Base-by-base conservation (phyloP, 2,113 vertebrate genomes). In the Speoplatyrhinus poulsoni region DNA sequence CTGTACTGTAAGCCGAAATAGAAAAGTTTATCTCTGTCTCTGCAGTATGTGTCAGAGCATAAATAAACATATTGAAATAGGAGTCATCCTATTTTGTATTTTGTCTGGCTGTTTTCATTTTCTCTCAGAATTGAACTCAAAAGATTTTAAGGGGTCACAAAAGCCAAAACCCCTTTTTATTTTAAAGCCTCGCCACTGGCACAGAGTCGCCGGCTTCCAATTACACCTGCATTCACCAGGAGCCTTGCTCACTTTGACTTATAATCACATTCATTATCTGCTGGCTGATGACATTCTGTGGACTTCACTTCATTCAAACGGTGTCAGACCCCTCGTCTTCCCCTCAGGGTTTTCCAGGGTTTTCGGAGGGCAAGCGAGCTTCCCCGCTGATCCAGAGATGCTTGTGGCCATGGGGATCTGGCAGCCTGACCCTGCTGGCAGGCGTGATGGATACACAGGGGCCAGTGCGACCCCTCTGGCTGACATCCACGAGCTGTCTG, bases 381-480 rank as follows among this genome's bases (percentile, higher is more conserved):
- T 82, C 81, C 62, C 85, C 71, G 79, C 79, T 82, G 81, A 84
- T 84, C 81, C 82, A 46, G 82, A 70, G 69, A 56, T 66, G 61
- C 53, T 46, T 69, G 67, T 62, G 65, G 67, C 88, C 76, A 6
- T 46, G 56, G 87, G 87, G 89, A 88, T 46, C 61, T 83, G 89
- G 84, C 87, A 83, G 78, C 0, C 52, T 79, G 89, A 90, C 89
- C 87, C 32, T 70, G 66, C 83, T 85, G 85, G 84, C 87, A 87
- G 82, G 77, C 67, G 62, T 89, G 89, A 88, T 85, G 81, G 84
- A 89, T 83, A 85, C 87, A 62, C 67, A 62, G 83, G 87, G 87
- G 85, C 82, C 59, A 58, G 26, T 33, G 6, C 55, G 82, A 86
- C 81, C 84, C 77, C 75, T 63, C 81, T 80, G 82, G 87, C 78